Conservation (phyloP, 2,113 vertebrate species). For the Sceloporus undulatus region DNA sequence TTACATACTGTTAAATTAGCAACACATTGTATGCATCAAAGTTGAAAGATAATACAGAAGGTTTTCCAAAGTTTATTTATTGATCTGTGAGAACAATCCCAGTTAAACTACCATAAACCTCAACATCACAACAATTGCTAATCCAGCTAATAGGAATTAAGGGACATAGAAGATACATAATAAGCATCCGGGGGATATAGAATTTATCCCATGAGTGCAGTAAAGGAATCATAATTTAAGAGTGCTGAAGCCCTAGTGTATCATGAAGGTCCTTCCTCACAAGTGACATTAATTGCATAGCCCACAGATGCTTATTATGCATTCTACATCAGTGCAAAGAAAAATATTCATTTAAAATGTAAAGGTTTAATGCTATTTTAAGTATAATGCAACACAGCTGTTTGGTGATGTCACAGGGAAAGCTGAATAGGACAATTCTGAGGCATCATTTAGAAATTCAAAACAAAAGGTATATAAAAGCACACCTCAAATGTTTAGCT, state of each 20-base stretch:
- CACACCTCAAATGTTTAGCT: slow-evolving; percentile 58
- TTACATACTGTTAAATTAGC: slow-evolving; percentile 37
- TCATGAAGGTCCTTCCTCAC: slow-evolving; percentile 78
- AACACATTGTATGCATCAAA: slow-evolving; percentile 50
- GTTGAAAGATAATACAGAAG: slow-evolving; percentile 64
- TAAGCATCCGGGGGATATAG: slow-evolving; percentile 73
- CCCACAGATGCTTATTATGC: slow-evolving; percentile 78
- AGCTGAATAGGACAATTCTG: slow-evolving; percentile 66
- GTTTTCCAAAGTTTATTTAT: slow-evolving; percentile 75
- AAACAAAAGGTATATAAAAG: slow-evolving; percentile 62
- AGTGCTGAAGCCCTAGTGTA: slow-evolving; percentile 78
- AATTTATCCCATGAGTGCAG: slow-evolving; percentile 77
- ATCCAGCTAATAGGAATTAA: slow-evolving; percentile 78
- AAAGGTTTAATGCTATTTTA: slow-evolving; percentile 77
- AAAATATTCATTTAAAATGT: slow-evolving; percentile 76
- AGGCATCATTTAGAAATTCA: slow-evolving; percentile 55
- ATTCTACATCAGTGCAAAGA: slow-evolving; percentile 76
- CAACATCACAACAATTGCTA: slow-evolving; percentile 76
- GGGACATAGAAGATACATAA: slow-evolving; percentile 75
- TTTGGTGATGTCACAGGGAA: slow-evolving; percentile 70
- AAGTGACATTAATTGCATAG: slow-evolving; percentile 78
- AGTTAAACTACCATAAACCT: slow-evolving; percentile 77
- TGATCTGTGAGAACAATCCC: slow-evolving; percentile 71
- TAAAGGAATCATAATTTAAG: slow-evolving; percentile 77
- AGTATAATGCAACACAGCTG: slow-evolving; percentile 75